Percentiles rank a stretch among this genome's conserved stretches.
Evolutionary conservation across 2,888 invertebrate species (phyloP).

Genomic region (Dryobotodes eremita): DNA sequence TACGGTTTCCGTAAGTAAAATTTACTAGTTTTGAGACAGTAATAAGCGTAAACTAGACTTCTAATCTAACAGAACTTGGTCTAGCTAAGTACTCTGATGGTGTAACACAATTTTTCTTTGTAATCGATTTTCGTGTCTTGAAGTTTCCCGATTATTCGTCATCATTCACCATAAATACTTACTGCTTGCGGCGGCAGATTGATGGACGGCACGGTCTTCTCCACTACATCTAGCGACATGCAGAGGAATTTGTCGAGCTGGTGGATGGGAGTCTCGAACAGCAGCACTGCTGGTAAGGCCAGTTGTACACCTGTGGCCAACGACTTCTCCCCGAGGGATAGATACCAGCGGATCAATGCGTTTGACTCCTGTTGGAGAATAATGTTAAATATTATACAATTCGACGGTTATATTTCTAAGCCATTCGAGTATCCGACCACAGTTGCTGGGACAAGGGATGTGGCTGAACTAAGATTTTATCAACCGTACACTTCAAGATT

Average conservation of each 20-base stretch:
- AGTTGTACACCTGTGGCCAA: constrained; percentile 93
- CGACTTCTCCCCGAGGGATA: constrained; percentile 94
- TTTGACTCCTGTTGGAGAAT: constrained; percentile 91
- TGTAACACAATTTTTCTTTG: background rate
- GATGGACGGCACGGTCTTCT: constrained; percentile 95
- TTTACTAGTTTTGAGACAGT: background rate
- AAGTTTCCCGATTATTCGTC: background rate
- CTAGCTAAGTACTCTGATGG: background rate
- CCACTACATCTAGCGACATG: constrained; percentile 96
- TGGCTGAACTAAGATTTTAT: too few species aligned
- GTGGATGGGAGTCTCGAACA: constrained; percentile 93
- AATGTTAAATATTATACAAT: background rate
- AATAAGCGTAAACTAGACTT: background rate
- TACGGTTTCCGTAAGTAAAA: background rate
- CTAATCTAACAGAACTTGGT: background rate
- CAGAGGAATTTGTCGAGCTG: constrained; percentile 95
- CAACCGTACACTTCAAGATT: background rate
- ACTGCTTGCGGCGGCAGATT: constrained; percentile 96
- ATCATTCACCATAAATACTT: constrained; percentile 73
- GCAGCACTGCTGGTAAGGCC: constrained; percentile 93
- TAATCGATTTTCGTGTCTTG: background rate
- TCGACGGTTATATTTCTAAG: background rate
- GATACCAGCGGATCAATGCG: constrained; percentile 94
- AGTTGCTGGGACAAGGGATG: too few species aligned
- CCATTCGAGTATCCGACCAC: background rate